A percentile compares a stretch with the other conserved stretches of the same genome.
Conservation (phyloP, 1,140 invertebrate species). For the Pomacea maculata region DNA sequence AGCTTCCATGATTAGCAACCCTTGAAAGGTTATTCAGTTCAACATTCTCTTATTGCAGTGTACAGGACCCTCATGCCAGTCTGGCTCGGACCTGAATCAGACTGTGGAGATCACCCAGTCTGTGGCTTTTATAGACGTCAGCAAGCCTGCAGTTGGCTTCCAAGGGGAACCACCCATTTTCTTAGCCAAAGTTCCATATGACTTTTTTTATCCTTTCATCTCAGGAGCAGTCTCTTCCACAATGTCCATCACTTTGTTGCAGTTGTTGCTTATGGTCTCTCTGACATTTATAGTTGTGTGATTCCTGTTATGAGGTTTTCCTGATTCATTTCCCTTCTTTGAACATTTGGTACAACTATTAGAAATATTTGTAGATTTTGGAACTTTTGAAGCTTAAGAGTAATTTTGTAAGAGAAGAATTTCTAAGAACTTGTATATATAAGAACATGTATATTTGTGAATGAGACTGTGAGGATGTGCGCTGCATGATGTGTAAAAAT, state of each 20-base stretch:
- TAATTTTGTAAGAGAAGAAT: neutral
- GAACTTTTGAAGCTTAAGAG: neutral
- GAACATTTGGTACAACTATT: neutral
- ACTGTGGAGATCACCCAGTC: conserved; percentile 56
- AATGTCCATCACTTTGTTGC: neutral
- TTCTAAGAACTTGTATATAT: neutral
- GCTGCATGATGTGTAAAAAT: neutral
- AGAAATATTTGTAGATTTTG: neutral
- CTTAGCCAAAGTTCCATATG: conserved; percentile 73
- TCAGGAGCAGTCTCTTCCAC: neutral
- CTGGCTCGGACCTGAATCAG: conserved; percentile 32
- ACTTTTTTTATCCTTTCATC: conserved; percentile 78
- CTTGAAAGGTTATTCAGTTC: no score
- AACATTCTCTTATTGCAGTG: conserved; percentile 39
- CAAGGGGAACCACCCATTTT: conserved; percentile 72
- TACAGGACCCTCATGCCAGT: conserved; percentile 43
- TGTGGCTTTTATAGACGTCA: conserved; percentile 73
- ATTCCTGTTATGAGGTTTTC: no score
- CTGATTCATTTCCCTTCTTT: no score
- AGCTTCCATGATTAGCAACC: no score
- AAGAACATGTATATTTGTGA: neutral
- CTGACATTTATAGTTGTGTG: no score
- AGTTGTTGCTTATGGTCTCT: no score
- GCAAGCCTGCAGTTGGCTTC: conserved; percentile 66
- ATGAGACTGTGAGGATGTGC: neutral